These are phyloP conservation scores for Papilio dardanus DNA, from an alignment of 1,140 invertebrate species.

Conservation along the genomic window DNA sequence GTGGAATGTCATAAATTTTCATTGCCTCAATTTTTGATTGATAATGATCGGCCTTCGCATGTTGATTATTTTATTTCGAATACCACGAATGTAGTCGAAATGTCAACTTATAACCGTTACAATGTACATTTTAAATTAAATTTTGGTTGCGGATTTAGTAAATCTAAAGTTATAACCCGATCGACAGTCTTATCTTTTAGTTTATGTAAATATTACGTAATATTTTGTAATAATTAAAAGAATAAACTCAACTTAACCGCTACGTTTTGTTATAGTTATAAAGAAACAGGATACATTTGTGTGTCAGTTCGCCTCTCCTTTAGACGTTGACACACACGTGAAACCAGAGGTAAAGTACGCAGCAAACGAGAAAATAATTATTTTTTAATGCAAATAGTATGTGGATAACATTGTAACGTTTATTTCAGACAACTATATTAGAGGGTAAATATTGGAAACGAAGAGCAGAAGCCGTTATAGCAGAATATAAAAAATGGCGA, in stretches of 20 bases:
- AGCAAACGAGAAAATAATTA: neutral
- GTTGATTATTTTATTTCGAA: slow-evolving; percentile 1
- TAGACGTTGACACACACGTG: slow-evolving; percentile 97
- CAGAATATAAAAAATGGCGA: slow-evolving; percentile 99
- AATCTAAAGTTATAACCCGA: neutral
- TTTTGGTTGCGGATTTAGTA: neutral
- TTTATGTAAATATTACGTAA: neutral
- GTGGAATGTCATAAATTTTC: neutral
- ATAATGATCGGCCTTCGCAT: slow-evolving; percentile 2
- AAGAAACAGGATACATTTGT: slow-evolving; percentile 94
- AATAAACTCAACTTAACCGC: neutral
- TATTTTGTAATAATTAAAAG: neutral
- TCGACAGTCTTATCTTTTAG: neutral
- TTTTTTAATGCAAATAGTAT: neutral
- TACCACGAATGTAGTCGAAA: neutral
- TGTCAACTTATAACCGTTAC: neutral
- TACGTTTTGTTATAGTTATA: slow-evolving; percentile 90
- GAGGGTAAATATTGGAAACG: slow-evolving; percentile 99
- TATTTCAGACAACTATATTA: slow-evolving; percentile 92
- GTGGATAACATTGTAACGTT: neutral
- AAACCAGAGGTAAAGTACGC: slow-evolving; percentile 92
- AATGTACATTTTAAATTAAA: neutral
- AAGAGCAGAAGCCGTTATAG: slow-evolving; percentile 96
- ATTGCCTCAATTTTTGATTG: slow-evolving; percentile 16
- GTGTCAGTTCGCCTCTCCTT: slow-evolving; percentile 97